Percentiles rank a stretch among this genome's conserved stretches.
Evolutionary conservation across 2,113 vertebrate genomes (phyloP).

Genomic region (Tachysurus vachellii): DNA sequence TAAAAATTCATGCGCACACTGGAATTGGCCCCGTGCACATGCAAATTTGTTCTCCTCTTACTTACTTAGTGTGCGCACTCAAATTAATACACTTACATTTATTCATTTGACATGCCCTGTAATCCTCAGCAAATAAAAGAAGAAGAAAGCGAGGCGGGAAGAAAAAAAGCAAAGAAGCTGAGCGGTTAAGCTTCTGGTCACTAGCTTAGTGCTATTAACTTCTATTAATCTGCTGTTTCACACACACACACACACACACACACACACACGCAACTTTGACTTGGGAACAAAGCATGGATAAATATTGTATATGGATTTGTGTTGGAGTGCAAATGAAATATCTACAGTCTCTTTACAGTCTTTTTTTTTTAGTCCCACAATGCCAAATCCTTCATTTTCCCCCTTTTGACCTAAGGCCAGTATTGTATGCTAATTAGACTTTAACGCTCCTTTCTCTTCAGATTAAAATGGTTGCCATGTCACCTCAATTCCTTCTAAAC

Average conservation of each 20-base stretch:
- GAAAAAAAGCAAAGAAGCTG: neutral
- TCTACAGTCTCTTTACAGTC: neutral
- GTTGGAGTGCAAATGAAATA: neutral
- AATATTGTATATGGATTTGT: neutral
- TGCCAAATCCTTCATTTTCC: neutral
- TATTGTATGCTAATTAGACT: neutral
- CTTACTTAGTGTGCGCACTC: neutral
- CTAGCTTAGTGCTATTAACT: neutral
- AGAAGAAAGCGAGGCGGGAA: neutral
- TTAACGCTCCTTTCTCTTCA: neutral
- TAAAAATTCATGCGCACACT: neutral
- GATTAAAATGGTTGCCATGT: neutral
- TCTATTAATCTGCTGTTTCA: neutral
- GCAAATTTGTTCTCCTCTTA: constrained; percentile 1
- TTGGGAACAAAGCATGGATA: neutral
- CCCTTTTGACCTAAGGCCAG: neutral
- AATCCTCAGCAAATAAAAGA: constrained; percentile 3
- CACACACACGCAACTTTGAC: neutral
- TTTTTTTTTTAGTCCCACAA: neutral
- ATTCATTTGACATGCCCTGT: neutral
- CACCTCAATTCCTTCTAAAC: neutral
- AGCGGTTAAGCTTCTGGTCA: constrained; percentile 3
- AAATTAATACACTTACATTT: neutral
- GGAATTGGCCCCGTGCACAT: neutral
- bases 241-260: no score